Conservation (phyloP, 2,888 invertebrate species). For the Itoplectis maculator region DNA sequence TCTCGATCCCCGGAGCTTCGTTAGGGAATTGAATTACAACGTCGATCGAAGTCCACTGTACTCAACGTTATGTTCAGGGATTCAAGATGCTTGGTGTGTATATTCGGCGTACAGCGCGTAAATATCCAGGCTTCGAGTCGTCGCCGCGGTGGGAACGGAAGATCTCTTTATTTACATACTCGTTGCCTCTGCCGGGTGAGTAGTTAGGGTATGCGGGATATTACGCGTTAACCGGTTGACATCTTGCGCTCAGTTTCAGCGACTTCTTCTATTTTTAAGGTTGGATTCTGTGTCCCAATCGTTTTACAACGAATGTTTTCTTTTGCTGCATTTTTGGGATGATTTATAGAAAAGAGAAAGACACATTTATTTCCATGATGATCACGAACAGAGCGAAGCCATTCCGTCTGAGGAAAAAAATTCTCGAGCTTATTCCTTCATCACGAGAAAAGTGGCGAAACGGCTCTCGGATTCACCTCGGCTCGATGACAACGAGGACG, state of each 20-base stretch:
- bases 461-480: not conserved
- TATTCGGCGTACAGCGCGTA: not conserved
- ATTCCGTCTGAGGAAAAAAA: not conserved
- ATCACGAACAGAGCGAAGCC: not conserved
- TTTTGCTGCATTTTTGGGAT: no score
- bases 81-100: conserved; percentile 45
- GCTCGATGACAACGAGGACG: conserved; percentile 54
- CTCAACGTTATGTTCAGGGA: conserved; percentile 55
- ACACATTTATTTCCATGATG: not conserved
- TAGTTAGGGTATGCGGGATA: not conserved
- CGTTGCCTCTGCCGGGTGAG: not conserved
- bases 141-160: conserved; percentile 11
- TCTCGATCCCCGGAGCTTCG: conserved; percentile 53
- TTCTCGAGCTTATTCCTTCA: not conserved
- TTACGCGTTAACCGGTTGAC: not conserved
- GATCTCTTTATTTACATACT: conserved; percentile 49
- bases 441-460: conserved; percentile 3
- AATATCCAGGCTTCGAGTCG: not conserved
- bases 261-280: not conserved
- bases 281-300: not conserved
- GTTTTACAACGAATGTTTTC: no score
- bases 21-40: conserved; percentile 66
- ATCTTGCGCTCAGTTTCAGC: not conserved
- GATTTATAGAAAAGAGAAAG: no score
- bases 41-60: conserved; percentile 54